Conservation (phyloP, 1,140 invertebrate genomes). For the Formica selysi region DNA sequence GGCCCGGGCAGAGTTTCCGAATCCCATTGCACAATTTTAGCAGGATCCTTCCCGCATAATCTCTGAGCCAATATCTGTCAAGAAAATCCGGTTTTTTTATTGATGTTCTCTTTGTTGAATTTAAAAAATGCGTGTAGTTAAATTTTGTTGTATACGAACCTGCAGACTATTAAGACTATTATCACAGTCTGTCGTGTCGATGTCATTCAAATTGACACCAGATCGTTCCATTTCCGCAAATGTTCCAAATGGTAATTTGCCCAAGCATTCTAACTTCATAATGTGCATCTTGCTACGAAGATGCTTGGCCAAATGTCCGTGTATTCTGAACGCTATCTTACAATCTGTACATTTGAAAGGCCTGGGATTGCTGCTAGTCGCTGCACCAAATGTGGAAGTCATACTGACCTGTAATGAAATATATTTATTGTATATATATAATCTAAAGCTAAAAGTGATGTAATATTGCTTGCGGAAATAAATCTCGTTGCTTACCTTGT, state of each 20-base stretch:
- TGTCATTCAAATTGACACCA: constrained; percentile 96
- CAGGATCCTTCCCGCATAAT: constrained; percentile 93
- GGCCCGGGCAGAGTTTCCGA: constrained; percentile 76
- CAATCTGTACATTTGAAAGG: constrained; percentile 98
- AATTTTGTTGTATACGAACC: constrained; percentile 83
- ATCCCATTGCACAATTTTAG: constrained; percentile 90
- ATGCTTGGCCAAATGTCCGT: constrained; percentile 98
- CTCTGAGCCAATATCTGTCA: constrained; percentile 92
- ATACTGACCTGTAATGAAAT: constrained; percentile 88
- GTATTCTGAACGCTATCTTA: constrained; percentile 98
- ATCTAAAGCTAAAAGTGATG: background rate
- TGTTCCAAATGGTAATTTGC: constrained; percentile 97
- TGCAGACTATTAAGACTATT: constrained; percentile 95
- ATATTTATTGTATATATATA: constrained; percentile 25
- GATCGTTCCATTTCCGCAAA: constrained; percentile 97
- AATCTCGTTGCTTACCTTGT: constrained; percentile 90
- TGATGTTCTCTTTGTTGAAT: constrained; percentile 27
- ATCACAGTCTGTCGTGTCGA: constrained; percentile 97
- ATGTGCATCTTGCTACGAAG: constrained; percentile 98
- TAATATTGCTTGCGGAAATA: constrained; percentile 2
- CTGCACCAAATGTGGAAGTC: constrained; percentile 94
- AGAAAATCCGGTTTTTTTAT: background rate
- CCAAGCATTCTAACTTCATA: constrained; percentile 96
- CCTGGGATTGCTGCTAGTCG: constrained; percentile 95
- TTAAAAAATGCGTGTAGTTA: background rate